These are phyloP conservation scores for Saccostrea cuccullata DNA, from an alignment of 1,140 invertebrate genomes.

Conservation along the genomic window DNA sequence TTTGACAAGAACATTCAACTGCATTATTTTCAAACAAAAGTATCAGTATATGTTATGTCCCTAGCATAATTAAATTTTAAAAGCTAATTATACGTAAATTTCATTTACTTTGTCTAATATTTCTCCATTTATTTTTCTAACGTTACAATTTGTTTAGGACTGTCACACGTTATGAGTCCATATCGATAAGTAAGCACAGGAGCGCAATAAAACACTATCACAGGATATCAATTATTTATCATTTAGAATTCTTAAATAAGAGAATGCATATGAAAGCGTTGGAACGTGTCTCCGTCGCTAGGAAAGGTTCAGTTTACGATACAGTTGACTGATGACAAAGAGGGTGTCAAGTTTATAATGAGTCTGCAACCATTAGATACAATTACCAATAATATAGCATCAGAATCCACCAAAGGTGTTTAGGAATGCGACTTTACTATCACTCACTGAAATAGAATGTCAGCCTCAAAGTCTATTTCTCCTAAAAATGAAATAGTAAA, in stretches of 20 bases:
- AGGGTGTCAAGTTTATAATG: conserved; percentile 1
- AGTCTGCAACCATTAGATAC: background rate
- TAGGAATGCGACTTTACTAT: background rate
- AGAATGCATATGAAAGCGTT: conserved; percentile 20
- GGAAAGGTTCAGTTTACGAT: conserved; percentile 19
- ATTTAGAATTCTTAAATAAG: conserved; percentile 33
- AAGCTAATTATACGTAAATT: no score
- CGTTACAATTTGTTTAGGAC: no score
- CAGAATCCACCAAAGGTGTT: background rate
- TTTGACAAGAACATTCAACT: no score
- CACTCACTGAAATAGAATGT: background rate
- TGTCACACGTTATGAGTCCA: background rate
- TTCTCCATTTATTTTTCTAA: no score
- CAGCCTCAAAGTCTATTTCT: background rate
- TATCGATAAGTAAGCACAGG: conserved; percentile 27
- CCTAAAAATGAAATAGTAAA: background rate
- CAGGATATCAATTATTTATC: background rate
- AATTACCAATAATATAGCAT: background rate
- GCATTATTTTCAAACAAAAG: no score
- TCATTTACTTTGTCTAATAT: no score
- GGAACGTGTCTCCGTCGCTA: conserved; percentile 20
- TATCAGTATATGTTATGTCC: no score
- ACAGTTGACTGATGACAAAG: conserved; percentile 21
- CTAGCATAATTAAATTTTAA: no score
- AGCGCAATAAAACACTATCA: conserved; percentile 24